Conservation (phyloP, 2,113 vertebrate genomes). For the Pimephales promelas region DNA sequence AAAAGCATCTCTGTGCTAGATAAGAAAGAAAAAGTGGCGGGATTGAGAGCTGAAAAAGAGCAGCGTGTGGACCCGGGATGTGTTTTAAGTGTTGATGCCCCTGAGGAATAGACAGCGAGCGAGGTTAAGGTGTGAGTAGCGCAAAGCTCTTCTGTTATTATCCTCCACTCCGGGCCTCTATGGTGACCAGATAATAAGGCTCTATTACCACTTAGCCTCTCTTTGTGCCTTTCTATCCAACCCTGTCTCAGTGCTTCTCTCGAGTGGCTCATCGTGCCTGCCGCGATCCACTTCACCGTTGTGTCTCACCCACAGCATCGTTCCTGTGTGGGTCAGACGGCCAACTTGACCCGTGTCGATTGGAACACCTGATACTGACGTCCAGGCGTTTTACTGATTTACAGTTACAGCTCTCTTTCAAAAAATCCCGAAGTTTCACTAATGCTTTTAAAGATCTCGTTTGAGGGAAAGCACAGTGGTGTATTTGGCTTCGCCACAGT, state of each 20-base stretch:
- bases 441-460: constrained; percentile 37
- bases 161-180: constrained; percentile 50
- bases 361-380: constrained; percentile 69
- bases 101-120: constrained; percentile 49
- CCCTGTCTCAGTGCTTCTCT: constrained; percentile 62
- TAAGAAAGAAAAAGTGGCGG: neutral
- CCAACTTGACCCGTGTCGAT: constrained; percentile 72
- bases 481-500: constrained; percentile 15
- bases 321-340: constrained; percentile 59
- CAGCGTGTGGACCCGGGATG: constrained; percentile 37
- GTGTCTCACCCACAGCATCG: constrained; percentile 63
- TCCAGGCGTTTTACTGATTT: constrained; percentile 53
- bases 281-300: constrained; percentile 66
- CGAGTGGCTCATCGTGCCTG: constrained; percentile 73
- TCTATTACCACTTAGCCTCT: constrained; percentile 60
- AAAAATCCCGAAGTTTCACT: constrained; percentile 5
- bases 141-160: constrained; percentile 52
- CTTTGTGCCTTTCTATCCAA: constrained; percentile 62
- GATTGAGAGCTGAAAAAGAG: constrained; percentile 27
- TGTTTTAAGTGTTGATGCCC: constrained; percentile 35
- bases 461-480: constrained; percentile 33
- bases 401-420: constrained; percentile 8
- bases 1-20: neutral
- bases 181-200: constrained; percentile 59
- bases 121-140: constrained; percentile 50